Evolutionary conservation across 1,140 invertebrate species (phyloP).

Genomic region (Meteorus sp.): DNA sequence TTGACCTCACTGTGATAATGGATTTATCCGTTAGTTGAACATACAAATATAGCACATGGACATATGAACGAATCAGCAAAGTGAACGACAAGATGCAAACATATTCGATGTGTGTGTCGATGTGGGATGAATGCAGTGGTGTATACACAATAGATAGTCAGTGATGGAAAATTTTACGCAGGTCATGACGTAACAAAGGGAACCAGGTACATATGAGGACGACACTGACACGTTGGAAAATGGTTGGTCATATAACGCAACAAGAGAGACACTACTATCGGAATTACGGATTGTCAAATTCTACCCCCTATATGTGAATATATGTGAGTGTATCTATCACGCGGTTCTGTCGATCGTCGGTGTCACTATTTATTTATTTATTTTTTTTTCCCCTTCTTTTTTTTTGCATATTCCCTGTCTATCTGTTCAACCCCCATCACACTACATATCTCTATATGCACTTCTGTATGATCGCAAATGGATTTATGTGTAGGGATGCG

Average conservation of each 20-base stretch:
- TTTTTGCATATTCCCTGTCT: not conserved
- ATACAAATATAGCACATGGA: no score
- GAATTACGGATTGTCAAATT: conserved; percentile 20
- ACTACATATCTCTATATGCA: not conserved
- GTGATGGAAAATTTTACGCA: not conserved
- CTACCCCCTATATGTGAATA: not conserved
- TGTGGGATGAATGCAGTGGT: no score
- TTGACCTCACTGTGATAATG: conserved; percentile 36
- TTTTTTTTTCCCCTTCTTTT: not conserved
- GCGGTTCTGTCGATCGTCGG: not conserved
- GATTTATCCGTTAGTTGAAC: conserved; percentile 35
- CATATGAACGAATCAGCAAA: no score
- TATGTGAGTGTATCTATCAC: not conserved
- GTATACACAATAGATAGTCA: conserved; percentile 1
- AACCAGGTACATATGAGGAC: not conserved
- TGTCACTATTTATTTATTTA: no score
- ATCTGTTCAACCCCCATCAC: not conserved
- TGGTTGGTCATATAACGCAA: not conserved
- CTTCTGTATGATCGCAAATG: no score
- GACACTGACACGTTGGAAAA: conserved; percentile 11
- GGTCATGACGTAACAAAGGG: not conserved
- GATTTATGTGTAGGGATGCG: no score
- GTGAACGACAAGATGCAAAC: no score
- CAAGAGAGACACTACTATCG: not conserved
- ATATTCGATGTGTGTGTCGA: no score